Conservation (phyloP, 2,113 vertebrate species). For the Nibea coibor region DNA sequence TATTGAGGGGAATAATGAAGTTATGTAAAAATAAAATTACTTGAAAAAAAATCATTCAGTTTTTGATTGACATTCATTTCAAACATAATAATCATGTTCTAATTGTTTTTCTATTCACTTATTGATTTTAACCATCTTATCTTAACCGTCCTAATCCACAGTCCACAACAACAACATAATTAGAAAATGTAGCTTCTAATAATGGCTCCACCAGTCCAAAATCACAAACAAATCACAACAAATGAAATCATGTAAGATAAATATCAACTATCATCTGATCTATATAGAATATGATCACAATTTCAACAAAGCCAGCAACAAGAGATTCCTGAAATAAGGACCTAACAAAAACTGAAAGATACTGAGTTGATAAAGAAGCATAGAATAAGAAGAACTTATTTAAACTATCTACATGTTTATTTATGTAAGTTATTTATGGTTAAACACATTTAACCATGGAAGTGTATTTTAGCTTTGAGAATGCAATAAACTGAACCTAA, state of each 20-base stretch:
- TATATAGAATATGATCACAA: neutral
- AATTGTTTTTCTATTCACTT: neutral
- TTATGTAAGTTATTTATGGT: too few species aligned
- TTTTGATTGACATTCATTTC: conserved; percentile 63
- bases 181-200: neutral
- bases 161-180: neutral
- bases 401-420: too few species aligned
- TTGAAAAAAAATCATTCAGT: conserved; percentile 46
- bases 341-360: neutral
- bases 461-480: too few species aligned
- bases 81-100: conserved; percentile 8
- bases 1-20: neutral
- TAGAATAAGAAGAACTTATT: neutral
- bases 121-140: neutral
- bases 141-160: neutral
- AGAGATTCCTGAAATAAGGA: neutral
- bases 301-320: neutral
- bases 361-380: neutral
- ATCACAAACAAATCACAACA: too few species aligned
- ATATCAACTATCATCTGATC: neutral
- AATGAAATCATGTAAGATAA: neutral
- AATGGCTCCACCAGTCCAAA: neutral
- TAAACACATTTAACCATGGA: too few species aligned
- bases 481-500: too few species aligned
- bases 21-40: conserved; percentile 72